Conservation (phyloP, 2,888 invertebrate species). For the Odontomyia ornata region DNA sequence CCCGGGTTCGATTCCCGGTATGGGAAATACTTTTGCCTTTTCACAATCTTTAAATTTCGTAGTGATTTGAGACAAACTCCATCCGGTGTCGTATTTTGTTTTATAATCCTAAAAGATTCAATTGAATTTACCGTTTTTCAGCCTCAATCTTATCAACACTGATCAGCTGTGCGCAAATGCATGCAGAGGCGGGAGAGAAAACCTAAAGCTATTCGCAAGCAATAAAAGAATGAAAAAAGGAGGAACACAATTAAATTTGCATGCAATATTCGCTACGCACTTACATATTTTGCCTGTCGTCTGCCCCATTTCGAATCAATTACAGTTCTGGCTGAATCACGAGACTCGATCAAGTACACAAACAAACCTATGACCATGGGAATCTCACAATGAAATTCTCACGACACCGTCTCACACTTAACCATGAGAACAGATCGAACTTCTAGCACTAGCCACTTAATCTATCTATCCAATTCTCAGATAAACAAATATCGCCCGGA, state of each 20-base stretch:
- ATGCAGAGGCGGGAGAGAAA: conserved; percentile 20
- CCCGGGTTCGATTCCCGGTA: conserved; percentile 50
- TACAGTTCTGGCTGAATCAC: neutral
- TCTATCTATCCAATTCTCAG: neutral
- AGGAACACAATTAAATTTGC: neutral
- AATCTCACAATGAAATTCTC: neutral
- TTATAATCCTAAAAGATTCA: too few relatives aligned
- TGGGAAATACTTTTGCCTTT: conserved; percentile 49
- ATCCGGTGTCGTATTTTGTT: too few relatives aligned
- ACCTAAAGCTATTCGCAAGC: neutral
- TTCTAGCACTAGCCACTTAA: neutral
- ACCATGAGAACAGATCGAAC: too few relatives aligned
- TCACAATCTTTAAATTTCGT: neutral
- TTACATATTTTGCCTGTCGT: conserved; percentile 48
- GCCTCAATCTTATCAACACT: neutral
- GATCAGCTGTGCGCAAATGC: conserved; percentile 40
- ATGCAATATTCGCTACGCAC: conserved; percentile 24
- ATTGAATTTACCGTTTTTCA: neutral
- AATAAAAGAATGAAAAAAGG: neutral
- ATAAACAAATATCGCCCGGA: neutral
- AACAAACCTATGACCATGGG: neutral
- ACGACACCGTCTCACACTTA: neutral
- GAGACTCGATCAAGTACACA: neutral
- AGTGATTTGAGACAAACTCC: too few relatives aligned
- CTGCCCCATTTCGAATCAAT: conserved; percentile 42